Base-by-base conservation (phyloP, 2,113 vertebrate species). In the Carassius auratus region DNA sequence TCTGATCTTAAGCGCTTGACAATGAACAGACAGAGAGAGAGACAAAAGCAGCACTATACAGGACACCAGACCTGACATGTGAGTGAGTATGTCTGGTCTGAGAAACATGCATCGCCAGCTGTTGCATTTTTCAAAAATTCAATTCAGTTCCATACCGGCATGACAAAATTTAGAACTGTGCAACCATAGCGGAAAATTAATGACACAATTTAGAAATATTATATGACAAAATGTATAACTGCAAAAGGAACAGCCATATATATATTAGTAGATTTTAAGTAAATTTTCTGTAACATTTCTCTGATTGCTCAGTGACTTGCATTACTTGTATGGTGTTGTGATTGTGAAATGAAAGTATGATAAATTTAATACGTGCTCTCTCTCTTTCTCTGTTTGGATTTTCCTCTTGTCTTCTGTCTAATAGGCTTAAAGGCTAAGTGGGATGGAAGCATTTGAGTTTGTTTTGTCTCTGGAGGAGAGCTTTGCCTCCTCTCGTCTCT, bases 361-460 rank as follows among this genome's bases (percentile, higher is more conserved):
- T 21, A 21, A 3, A 21, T 21, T 71, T 38, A 0, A 4, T 71
- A 21, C 0, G 2, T 33, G 23, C 5, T 30, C 14, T 3, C 26
- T 33, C 26, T 87, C 77, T 48, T 8, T 89, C 19, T 83, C 38
- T 73, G 30, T 84, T 76, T 86, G 87, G 57, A 76, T 85, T 45
- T 81, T 83, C 85, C 78, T 78, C 86, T 87, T 87, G 64, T 89
- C 92, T 87, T 89, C 92, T 87, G 83, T 87, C 55, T 89, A 90
- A 92, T 90, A 91, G 91, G 94, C 91, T 91, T 88, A 89, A 90
- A 85, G 19, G 50, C 71, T 82, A 74, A 50, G 87, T n/a, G 78
- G 89, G 89, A 85, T 89, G 89, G 88, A 90, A 89, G 87, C 84
- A 68, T 5, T 91, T 85, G 89, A 71, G 71, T 91, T 89, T 90